Evolutionary conservation across 2,888 invertebrate species (phyloP).

Genomic region (Cremastobaeus sp.): DNA sequence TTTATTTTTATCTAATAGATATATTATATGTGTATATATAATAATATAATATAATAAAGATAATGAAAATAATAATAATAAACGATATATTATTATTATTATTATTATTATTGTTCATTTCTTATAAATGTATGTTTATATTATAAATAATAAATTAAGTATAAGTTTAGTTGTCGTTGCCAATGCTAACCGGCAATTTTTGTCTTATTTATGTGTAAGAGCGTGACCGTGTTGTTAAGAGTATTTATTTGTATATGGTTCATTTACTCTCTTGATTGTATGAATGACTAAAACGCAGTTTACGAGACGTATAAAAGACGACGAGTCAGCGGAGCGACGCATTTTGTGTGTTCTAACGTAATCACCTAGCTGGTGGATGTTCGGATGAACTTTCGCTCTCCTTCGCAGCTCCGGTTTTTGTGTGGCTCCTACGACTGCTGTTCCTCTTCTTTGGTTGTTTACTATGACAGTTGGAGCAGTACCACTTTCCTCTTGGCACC

Average conservation of each 20-base stretch:
- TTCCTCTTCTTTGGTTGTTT: constrained; percentile 85
- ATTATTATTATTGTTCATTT: no score
- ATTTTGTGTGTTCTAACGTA: constrained; percentile 72
- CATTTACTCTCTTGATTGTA: no score
- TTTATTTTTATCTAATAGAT: constrained; percentile 17
- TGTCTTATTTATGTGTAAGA: no score
- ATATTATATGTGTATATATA: constrained; percentile 16
- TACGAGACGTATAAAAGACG: constrained; percentile 65
- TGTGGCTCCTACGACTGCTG: constrained; percentile 77
- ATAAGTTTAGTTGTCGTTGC: no score
- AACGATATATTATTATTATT: no score
- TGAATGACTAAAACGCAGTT: constrained; percentile 43
- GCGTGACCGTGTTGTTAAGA: no score
- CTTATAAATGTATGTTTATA: no score
- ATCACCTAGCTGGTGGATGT: constrained; percentile 81
- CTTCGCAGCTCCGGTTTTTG: constrained; percentile 77
- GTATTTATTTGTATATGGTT: no score
- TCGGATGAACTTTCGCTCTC: constrained; percentile 80
- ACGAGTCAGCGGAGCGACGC: constrained; percentile 67
- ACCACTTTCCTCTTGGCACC: constrained; percentile 92
- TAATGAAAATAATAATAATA: no score
- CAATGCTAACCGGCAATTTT: no score
- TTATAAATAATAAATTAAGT: no score
- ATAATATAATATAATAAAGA: no score
- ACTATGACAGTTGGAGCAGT: constrained; percentile 91